Percentiles rank a stretch among this genome's conserved stretches.
Evolutionary conservation across 2,797 vertebrate species (phyloP).

Genomic region (Cygnus olor): DNA sequence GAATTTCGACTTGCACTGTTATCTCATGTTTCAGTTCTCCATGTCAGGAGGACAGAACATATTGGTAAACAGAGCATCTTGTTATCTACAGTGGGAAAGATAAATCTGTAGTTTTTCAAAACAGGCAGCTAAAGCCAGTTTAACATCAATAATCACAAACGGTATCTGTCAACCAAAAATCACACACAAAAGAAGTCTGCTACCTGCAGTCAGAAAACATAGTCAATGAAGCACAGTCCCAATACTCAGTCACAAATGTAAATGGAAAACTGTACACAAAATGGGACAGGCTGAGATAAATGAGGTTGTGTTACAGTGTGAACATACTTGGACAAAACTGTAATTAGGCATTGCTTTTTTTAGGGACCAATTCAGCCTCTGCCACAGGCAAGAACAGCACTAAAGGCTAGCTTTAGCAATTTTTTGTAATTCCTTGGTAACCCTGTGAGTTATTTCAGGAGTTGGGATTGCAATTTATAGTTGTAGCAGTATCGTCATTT

Average conservation of each 20-base stretch:
- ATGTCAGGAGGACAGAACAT: not conserved
- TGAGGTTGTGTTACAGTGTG: not conserved
- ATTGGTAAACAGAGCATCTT: not conserved
- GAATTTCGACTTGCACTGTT: not conserved
- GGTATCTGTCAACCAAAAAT: not conserved
- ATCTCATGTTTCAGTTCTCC: not conserved
- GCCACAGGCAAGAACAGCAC: not conserved
- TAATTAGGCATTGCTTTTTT: not conserved
- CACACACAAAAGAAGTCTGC: not conserved
- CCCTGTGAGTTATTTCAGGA: not conserved
- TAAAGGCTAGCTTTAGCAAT: not conserved
- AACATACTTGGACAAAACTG: fast-evolving
- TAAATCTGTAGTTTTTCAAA: not conserved
- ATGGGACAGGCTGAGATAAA: not conserved
- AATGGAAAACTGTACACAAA: not conserved
- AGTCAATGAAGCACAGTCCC: not conserved
- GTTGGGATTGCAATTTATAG: not conserved
- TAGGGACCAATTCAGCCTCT: not conserved
- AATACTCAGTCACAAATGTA: not conserved
- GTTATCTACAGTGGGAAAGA: not conserved
- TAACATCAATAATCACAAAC: not conserved
- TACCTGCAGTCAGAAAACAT: not conserved
- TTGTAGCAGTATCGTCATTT: too few species aligned
- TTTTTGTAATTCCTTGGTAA: not conserved
- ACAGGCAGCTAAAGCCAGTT: not conserved